These are phyloP conservation scores for Onychostoma macrolepis DNA, from an alignment of 2,113 vertebrate species.

Conservation along the genomic window DNA sequence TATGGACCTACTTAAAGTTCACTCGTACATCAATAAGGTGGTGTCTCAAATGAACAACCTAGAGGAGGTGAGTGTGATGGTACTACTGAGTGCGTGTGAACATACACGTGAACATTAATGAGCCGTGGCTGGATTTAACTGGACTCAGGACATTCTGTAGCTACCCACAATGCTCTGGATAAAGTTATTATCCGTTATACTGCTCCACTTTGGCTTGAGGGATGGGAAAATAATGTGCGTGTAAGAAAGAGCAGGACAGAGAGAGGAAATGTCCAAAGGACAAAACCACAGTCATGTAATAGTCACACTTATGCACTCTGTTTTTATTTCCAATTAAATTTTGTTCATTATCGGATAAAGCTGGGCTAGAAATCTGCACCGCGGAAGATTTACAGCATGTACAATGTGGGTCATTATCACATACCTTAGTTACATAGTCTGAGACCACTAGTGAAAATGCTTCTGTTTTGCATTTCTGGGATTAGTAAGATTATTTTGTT, in stretches of 20 bases:
- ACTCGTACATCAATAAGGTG: constrained; percentile 91
- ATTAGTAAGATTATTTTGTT: neutral
- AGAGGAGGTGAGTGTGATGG: constrained; percentile 83
- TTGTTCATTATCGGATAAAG: neutral
- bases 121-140: constrained; percentile 25
- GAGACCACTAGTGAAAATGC: neutral
- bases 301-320: constrained; percentile 30
- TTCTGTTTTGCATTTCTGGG: neutral
- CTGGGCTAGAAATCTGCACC: neutral
- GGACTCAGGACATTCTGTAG: constrained; percentile 41
- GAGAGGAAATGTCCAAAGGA: neutral
- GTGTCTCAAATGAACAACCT: constrained; percentile 91
- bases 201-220: neutral
- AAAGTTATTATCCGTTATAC: constrained; percentile 23
- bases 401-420: neutral
- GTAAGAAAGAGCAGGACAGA: neutral
- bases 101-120: neutral
- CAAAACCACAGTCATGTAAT: constrained; percentile 3
- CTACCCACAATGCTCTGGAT: constrained; percentile 2
- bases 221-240: constrained; percentile 15
- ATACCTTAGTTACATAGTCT: neutral
- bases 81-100: neutral
- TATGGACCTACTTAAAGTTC: constrained; percentile 94
- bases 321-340: constrained; percentile 36
- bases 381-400: neutral